Percentiles rank a stretch among this genome's conserved stretches.
Conservation (phyloP, 2,888 invertebrate genomes). For the Patella depressa region DNA sequence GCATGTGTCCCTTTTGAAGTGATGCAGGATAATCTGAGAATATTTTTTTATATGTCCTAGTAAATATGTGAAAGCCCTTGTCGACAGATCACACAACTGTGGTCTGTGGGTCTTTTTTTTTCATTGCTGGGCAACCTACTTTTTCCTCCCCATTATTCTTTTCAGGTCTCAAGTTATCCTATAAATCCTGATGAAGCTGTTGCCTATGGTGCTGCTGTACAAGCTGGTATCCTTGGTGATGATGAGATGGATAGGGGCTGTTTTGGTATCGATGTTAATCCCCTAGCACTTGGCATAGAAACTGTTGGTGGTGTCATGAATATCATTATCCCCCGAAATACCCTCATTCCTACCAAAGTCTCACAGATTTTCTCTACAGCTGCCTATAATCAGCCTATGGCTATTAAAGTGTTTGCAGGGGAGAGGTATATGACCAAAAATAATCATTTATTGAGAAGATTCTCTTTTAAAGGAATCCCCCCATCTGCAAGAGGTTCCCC, state of each 20-base stretch:
- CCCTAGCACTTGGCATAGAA: conserved; percentile 98
- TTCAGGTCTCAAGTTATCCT: conserved; percentile 92
- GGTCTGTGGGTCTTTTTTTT: too few species aligned
- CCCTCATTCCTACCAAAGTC: conserved; percentile 98
- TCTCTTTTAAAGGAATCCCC: conserved; percentile 96
- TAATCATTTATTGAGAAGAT: conserved; percentile 97
- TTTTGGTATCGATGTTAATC: conserved; percentile 85
- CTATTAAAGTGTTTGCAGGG: conserved; percentile 92
- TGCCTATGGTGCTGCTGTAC: conserved; percentile 97
- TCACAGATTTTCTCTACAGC: conserved; percentile 99
- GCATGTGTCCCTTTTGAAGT: too few species aligned
- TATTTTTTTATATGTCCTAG: too few species aligned
- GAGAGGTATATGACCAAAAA: conserved; percentile 99
- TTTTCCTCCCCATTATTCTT: neutral
- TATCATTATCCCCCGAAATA: conserved; percentile 95
- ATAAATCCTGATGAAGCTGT: conserved; percentile 99
- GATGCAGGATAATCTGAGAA: too few species aligned
- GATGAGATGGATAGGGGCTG: conserved; percentile 82
- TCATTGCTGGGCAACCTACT: too few species aligned
- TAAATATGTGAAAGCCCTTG: too few species aligned
- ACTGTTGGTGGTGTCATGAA: conserved; percentile 99
- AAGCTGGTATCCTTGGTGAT: conserved; percentile 97
- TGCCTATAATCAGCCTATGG: conserved; percentile 98
- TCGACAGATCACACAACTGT: too few species aligned
- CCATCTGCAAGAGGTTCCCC: conserved; percentile 76